Conservation (phyloP, 2,888 invertebrate genomes). For the Argynnis bischoffii region DNA sequence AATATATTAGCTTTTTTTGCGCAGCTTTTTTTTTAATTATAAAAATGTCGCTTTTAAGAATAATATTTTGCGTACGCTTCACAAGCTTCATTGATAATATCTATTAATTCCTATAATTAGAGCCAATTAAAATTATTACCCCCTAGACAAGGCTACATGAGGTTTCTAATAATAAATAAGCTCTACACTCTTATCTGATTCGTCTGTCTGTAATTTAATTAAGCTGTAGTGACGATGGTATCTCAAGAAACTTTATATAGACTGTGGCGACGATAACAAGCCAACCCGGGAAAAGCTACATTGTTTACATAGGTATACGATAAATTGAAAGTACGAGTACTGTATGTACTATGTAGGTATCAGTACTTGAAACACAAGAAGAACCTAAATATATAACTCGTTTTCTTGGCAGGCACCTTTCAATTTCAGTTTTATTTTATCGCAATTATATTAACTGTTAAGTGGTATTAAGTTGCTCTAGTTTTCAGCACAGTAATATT, state of each 20-base stretch:
- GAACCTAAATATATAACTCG: not conserved
- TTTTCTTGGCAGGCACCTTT: not conserved
- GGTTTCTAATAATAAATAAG: conserved; percentile 42
- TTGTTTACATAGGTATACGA: conserved; percentile 30
- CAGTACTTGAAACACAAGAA: not conserved
- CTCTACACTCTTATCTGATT: conserved; percentile 36
- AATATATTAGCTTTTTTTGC: conserved; percentile 4
- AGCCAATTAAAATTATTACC: conserved; percentile 33
- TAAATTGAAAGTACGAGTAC: conserved; percentile 23
- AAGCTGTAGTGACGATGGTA: conserved; percentile 45
- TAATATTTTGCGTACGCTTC: not conserved
- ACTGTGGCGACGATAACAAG: conserved; percentile 42
- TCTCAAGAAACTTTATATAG: conserved; percentile 44
- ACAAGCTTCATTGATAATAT: conserved; percentile 20
- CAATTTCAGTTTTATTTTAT: conserved; percentile 9
- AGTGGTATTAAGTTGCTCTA: not conserved
- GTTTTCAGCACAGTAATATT: too few species aligned
- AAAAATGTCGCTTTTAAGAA: conserved; percentile 6
- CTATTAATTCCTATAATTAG: conserved; percentile 30
- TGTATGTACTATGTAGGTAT: not conserved
- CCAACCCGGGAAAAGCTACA: conserved; percentile 37
- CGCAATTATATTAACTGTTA: not conserved
- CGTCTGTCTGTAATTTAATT: conserved; percentile 45
- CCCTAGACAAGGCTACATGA: conserved; percentile 29
- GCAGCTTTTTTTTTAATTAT: not conserved